Base-by-base conservation (phyloP, 37 sponge, comb jelly and placozoan genomes). In the Geodia barretti region DNA sequence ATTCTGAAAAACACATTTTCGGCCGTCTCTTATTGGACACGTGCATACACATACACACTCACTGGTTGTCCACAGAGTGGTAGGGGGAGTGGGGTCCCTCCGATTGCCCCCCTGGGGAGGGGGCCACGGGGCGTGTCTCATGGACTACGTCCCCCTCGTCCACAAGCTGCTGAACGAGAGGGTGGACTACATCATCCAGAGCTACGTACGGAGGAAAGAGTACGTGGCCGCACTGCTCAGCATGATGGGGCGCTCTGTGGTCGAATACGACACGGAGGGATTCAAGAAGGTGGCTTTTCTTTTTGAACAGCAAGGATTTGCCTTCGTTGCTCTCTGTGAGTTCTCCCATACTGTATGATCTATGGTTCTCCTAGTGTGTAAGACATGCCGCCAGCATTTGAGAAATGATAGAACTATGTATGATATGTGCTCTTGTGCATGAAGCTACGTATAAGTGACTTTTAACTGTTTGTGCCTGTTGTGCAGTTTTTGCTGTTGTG, bases 251-350 rank as follows among this genome's bases (percentile, higher is more conserved):
- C 28, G 60, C 38, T 73, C 95, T 1, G 78, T 92, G 17, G 72
- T 92, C 54, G 95, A 94, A 39, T 94, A 94, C 71, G 90, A 94
- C 64, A 85, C 90, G 38, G 95, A 94, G 66, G 62, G 64, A 20
- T 94, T 78, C 75, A 88, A 85, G 32, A 79, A 33, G 19, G 64
- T 92, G 9, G 64, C 86, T 32, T 94, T 92, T 39, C 65, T 93
- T 58, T 83, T 93, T 72, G 92, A 85, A 58, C 41, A 54, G 65
- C 81, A 88, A n/a, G 89, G 93, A 11, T 91, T 91, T 68, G 71
- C 73, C 21, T 76, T 81, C 65, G 66, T 91, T 11, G 64, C 89
- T 14, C 71, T 62, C 2, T 73, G 94, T 92, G 73, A 78, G 72
- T 79, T 4, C n/a, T n/a, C n/a, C n/a, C n/a, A n/a, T n/a, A n/a